Evolutionary conservation across 2,888 invertebrate species (phyloP).

Genomic region (Hymenopus coronatus): DNA sequence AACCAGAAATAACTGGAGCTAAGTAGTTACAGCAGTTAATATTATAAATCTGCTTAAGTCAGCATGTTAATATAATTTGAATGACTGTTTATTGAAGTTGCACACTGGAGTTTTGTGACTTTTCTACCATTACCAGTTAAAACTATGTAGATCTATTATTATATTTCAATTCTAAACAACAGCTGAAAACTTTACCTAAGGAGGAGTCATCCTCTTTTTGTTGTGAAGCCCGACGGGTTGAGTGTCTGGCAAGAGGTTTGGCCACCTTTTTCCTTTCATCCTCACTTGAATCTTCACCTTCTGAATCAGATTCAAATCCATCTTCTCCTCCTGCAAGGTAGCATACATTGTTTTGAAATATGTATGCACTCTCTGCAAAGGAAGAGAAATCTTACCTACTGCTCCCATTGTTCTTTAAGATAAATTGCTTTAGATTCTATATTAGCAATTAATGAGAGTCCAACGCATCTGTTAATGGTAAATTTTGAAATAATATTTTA

Average conservation of each 20-base stretch:
- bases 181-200: not conserved
- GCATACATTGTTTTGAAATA: no score
- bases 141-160: not conserved
- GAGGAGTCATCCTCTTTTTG: not conserved
- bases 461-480: no score
- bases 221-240: conserved; percentile 10
- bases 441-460: no score
- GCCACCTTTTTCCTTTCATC: conserved; percentile 10
- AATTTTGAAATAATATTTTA: no score
- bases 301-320: conserved; percentile 34
- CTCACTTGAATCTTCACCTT: conserved; percentile 34
- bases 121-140: not conserved
- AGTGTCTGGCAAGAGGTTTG: conserved; percentile 1
- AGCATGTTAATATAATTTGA: no score
- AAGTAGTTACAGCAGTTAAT: no score
- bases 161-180: not conserved
- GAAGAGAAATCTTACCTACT: not conserved
- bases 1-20: no score
- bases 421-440: no score
- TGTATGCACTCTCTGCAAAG: not conserved
- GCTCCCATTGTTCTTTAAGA: no score
- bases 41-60: no score
- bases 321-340: conserved; percentile 26
- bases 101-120: not conserved
- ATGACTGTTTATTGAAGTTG: no score